Percentiles rank a stretch among this genome's conserved stretches.
phyloP scores from a whole-genome alignment of 2,797 vertebrate species.

The Alosa sapidissima region DNA sequence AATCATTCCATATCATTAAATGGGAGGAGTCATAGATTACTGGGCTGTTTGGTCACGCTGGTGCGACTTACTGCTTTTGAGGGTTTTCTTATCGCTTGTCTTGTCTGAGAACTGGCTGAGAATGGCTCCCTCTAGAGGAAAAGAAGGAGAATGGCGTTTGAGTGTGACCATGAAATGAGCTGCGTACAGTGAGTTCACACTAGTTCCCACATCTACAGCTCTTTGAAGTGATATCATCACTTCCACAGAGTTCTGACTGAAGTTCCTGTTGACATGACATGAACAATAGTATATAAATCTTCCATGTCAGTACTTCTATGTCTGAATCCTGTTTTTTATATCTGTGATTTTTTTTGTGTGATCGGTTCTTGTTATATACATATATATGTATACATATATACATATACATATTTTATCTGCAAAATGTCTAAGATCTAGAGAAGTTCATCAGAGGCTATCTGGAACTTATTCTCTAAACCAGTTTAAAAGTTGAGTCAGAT shows the following conservation, averaged over 20 bases:
- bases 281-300: background rate
- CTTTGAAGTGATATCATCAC: background rate
- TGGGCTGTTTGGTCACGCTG: background rate
- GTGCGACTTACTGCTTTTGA: constrained; percentile 63
- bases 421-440: no score
- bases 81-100: constrained; percentile 40
- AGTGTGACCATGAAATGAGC: background rate
- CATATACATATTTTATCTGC: no score
- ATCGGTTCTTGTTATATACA: background rate
- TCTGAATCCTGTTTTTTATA: background rate
- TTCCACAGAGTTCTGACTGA: background rate
- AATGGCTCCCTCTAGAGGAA: constrained; percentile 68
- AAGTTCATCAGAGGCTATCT: background rate
- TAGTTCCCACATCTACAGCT: background rate
- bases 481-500: background rate
- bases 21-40: background rate
- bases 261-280: background rate
- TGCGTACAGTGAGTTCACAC: background rate
- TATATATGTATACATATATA: background rate
- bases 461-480: background rate
- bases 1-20: background rate
- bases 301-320: background rate
- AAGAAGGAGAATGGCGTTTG: constrained; percentile 6
- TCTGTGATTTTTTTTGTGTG: background rate
- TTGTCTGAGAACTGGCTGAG: constrained; percentile 68